Conservation (phyloP, 2,113 vertebrate genomes). For the Gorsachius goisagi region DNA sequence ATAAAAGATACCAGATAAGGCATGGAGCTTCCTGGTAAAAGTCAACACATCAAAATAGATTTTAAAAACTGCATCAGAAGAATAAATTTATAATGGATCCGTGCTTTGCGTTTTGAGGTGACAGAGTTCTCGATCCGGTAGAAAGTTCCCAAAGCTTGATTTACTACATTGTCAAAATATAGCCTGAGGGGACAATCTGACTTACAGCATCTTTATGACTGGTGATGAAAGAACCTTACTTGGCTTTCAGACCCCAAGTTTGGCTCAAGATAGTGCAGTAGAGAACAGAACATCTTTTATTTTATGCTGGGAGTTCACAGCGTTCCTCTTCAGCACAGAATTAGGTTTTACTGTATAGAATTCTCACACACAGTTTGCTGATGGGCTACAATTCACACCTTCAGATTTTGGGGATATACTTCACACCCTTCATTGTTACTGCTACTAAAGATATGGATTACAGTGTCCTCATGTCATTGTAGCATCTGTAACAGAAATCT, state of each 20-base stretch:
- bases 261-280: conserved; percentile 39
- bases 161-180: conserved; percentile 58
- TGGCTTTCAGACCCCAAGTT: conserved; percentile 58
- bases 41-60: conserved; percentile 27
- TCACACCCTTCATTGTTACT: conserved; percentile 52
- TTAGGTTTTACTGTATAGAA: conserved; percentile 45
- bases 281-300: conserved; percentile 57
- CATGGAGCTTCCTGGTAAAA: background rate
- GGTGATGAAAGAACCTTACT: conserved; percentile 55
- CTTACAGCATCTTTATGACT: conserved; percentile 53
- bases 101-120: conserved; percentile 47
- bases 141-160: conserved; percentile 48
- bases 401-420: conserved; percentile 54
- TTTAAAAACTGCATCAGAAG: background rate
- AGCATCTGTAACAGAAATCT: background rate
- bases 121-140: conserved; percentile 52
- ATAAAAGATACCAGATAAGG: conserved; percentile 20
- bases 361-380: conserved; percentile 11
- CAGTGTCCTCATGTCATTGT: conserved; percentile 19
- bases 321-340: conserved; percentile 44
- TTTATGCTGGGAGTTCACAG: conserved; percentile 42
- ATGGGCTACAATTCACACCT: conserved; percentile 46
- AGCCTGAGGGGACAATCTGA: conserved; percentile 63
- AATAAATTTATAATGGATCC: conserved; percentile 39
- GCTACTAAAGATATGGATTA: conserved; percentile 26